A percentile compares a stretch with the other conserved stretches of the same genome.
Evolutionary conservation across 2,113 vertebrate genomes (phyloP).

Genomic region (Suncus etruscus): DNA sequence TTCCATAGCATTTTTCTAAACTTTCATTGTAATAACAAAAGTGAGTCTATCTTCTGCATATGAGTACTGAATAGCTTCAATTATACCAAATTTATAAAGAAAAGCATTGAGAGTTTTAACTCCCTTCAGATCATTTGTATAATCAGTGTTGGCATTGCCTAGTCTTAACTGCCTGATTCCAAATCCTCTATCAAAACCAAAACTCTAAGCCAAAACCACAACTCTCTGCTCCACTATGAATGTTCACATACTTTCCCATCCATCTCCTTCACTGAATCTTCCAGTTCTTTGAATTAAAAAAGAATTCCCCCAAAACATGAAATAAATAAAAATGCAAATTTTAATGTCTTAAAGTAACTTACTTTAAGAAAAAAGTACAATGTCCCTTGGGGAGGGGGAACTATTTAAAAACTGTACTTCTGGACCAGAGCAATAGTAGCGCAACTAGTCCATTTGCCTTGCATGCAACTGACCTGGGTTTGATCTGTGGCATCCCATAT

Average conservation of each 20-base stretch:
- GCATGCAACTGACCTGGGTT: no score
- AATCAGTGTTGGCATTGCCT: background rate
- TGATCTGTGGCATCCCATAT: no score
- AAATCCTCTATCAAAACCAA: background rate
- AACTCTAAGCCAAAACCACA: background rate
- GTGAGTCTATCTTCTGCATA: background rate
- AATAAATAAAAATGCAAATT: background rate
- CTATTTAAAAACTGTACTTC: no score
- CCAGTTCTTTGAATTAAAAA: background rate
- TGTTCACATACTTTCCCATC: background rate
- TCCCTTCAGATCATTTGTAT: background rate
- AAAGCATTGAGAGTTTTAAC: background rate
- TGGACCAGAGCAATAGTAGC: no score
- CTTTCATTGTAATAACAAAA: background rate
- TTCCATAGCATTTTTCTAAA: background rate
- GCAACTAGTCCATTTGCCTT: no score
- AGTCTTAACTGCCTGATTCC: background rate
- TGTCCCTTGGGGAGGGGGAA: no score
- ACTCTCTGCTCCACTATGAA: background rate
- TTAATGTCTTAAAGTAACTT: background rate
- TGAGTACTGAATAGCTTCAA: background rate
- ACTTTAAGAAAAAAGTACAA: conserved; percentile 18
- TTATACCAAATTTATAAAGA: background rate
- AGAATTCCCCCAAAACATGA: background rate
- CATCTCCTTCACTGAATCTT: conserved; percentile 6